Conservation (phyloP, 2,797 vertebrate genomes). For the Gadopsis bispinosus region DNA sequence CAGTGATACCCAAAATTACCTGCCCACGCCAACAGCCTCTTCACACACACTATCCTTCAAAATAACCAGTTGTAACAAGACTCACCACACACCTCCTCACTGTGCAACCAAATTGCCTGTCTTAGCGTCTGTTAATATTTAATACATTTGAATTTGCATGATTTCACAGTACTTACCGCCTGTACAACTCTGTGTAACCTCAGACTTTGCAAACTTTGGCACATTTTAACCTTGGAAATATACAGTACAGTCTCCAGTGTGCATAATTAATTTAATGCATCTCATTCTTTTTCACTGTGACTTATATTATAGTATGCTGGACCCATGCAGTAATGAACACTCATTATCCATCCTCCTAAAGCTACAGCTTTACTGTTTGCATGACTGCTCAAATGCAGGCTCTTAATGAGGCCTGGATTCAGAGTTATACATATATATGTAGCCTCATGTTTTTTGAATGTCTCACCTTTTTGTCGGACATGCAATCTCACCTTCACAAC, state of each 20-base stretch:
- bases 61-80: conserved; percentile 13
- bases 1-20: conserved; percentile 12
- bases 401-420: conserved; percentile 51
- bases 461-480: conserved; percentile 9
- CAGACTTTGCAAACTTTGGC: conserved; percentile 26
- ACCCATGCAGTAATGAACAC: conserved; percentile 51
- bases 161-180: conserved; percentile 19
- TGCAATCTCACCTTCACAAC: neutral
- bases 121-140: conserved; percentile 19
- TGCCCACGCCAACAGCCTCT: neutral
- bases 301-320: conserved; percentile 43
- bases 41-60: neutral
- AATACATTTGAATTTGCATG: conserved; percentile 20
- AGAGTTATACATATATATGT: neutral
- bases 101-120: neutral
- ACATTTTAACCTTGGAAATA: conserved; percentile 15
- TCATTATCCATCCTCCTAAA: conserved; percentile 49
- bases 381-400: conserved; percentile 44
- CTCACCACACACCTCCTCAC: neutral
- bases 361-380: conserved; percentile 53
- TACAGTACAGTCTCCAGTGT: conserved; percentile 9
- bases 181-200: neutral
- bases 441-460: conserved; percentile 21
- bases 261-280: conserved; percentile 43
- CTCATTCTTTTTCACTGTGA: conserved; percentile 28